These are phyloP conservation scores for Lysiphlebus fabarum DNA, from an alignment of 1,140 invertebrate species.

Conservation along the genomic window DNA sequence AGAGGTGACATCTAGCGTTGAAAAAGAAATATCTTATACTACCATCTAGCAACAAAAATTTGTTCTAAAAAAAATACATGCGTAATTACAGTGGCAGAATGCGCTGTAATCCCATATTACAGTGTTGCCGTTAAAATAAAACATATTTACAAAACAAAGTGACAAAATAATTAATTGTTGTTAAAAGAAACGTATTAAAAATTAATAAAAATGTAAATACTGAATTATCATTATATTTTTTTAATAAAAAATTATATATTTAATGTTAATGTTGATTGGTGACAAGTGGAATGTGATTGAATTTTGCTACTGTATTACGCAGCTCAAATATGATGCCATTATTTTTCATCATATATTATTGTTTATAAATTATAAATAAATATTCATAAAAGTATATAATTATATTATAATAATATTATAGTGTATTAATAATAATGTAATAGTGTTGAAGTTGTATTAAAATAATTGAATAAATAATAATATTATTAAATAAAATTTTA, in stretches of 20 bases:
- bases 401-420: background rate
- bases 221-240: too few relatives aligned
- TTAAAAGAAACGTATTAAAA: too few relatives aligned
- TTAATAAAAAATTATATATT: constrained; percentile 5
- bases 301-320: constrained; percentile 56
- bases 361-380: constrained; percentile 11
- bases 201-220: too few relatives aligned
- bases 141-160: constrained; percentile 40
- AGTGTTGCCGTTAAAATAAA: constrained; percentile 8
- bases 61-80: constrained; percentile 2
- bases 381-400: too few relatives aligned
- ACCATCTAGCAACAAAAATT: too few relatives aligned
- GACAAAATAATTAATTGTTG: too few relatives aligned
- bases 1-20: too few relatives aligned
- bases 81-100: constrained; percentile 8
- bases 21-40: too few relatives aligned
- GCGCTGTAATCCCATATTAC: constrained; percentile 1
- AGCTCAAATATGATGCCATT: constrained; percentile 52
- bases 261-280: constrained; percentile 37
- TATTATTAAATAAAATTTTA: too few relatives aligned
- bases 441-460: too few relatives aligned
- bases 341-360: constrained; percentile 30
- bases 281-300: constrained; percentile 53
- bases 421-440: background rate
- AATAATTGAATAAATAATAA: too few relatives aligned